Evolutionary conservation across 2,888 invertebrate species (phyloP).

Genomic region (Melieria crassipennis): DNA sequence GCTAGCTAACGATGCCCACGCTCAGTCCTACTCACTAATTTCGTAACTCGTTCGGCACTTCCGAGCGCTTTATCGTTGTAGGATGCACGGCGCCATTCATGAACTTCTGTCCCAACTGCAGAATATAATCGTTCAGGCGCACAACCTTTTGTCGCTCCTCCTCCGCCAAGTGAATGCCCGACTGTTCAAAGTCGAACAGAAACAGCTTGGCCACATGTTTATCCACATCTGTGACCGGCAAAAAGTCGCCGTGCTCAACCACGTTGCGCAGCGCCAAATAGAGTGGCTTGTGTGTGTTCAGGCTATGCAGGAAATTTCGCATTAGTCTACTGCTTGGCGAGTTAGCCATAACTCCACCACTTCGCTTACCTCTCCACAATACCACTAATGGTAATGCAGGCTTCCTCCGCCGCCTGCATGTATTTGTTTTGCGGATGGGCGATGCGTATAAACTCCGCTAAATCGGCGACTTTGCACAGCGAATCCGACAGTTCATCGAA

Average conservation of each 20-base stretch:
- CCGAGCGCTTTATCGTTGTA: conserved; percentile 72
- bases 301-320: conserved; percentile 67
- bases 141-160: conserved; percentile 79
- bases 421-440: conserved; percentile 87
- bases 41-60: conserved; percentile 77
- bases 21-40: conserved; percentile 73
- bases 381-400: conserved; percentile 86
- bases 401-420: conserved; percentile 86
- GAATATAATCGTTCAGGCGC: conserved; percentile 83
- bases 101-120: conserved; percentile 85
- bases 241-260: conserved; percentile 75
- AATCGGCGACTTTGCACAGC: conserved; percentile 94
- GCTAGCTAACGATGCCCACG: not conserved
- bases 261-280: conserved; percentile 81
- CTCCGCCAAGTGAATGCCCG: conserved; percentile 93
- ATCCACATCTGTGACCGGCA: conserved; percentile 77
- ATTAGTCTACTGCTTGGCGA: not conserved
- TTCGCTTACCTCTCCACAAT: conserved; percentile 87
- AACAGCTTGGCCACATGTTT: conserved; percentile 88
- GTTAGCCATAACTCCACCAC: not conserved
- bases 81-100: conserved; percentile 80
- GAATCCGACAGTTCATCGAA: conserved; percentile 97
- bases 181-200: conserved; percentile 96
- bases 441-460: conserved; percentile 94
- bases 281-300: conserved; percentile 89